A percentile compares a stretch with the other conserved stretches of the same genome.
Evolutionary conservation across 2,113 vertebrate genomes (phyloP).

Genomic region (Trogon surrucura): DNA sequence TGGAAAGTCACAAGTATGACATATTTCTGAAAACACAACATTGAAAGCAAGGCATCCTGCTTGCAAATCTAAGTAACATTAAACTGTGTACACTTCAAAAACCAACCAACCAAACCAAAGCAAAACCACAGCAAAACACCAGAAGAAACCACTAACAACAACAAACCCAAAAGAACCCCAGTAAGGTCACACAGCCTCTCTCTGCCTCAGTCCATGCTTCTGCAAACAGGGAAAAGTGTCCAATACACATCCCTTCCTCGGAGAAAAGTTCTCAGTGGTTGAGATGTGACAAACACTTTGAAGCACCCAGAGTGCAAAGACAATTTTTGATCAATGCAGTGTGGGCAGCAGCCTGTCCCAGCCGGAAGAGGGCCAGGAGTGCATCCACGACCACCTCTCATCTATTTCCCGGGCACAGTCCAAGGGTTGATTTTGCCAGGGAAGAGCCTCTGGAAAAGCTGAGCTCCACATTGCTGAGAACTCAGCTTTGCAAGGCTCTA

Average conservation of each 20-base stretch:
- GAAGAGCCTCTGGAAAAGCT: neutral
- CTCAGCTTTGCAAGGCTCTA: neutral
- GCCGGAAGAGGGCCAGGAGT: neutral
- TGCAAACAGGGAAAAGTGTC: neutral
- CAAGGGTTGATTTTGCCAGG: neutral
- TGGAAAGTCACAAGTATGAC: neutral
- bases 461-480: neutral
- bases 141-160: too few relatives aligned
- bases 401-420: neutral
- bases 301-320: neutral
- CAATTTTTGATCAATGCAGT: neutral
- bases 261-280: accelerated
- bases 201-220: neutral
- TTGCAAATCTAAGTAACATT: neutral
- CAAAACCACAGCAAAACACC: too few relatives aligned
- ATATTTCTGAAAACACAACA: neutral
- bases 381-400: neutral
- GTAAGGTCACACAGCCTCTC: neutral
- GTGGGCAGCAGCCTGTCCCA: neutral
- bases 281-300: neutral
- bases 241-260: accelerated
- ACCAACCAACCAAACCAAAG: too few relatives aligned
- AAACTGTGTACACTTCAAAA: neutral
- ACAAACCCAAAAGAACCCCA: neutral
- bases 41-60: neutral